phyloP scores from a whole-genome alignment of 2,888 invertebrate genomes.

The Ophioninae sp. region DNA sequence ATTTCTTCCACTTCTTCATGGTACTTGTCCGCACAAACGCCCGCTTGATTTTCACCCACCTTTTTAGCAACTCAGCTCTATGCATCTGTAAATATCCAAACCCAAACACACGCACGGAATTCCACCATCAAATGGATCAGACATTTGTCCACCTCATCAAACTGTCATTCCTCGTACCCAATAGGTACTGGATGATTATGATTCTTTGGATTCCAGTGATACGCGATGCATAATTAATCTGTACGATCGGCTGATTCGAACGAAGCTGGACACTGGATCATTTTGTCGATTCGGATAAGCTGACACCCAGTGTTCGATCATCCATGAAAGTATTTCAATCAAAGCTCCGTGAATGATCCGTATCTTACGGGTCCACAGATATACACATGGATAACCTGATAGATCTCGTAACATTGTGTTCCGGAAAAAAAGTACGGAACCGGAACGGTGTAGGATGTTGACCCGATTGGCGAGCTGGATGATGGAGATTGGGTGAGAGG shows the following conservation, averaged over 20 bases:
- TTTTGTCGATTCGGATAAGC: slow-evolving; percentile 21
- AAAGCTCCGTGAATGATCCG: slow-evolving; percentile 3
- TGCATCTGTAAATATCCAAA: no score
- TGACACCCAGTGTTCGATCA: slow-evolving; percentile 40
- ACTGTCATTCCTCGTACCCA: not conserved
- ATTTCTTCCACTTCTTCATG: slow-evolving; percentile 13
- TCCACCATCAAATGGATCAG: not conserved
- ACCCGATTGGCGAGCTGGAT: slow-evolving; percentile 66
- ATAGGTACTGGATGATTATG: not conserved
- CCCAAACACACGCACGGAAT: no score
- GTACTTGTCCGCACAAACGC: not conserved
- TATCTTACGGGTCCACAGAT: not conserved
- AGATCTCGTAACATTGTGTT: slow-evolving; percentile 39
- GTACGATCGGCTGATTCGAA: slow-evolving; percentile 5
- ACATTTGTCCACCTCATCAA: not conserved
- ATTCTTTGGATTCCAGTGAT: not conserved
- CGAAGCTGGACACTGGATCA: slow-evolving; percentile 1
- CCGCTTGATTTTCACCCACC: not conserved
- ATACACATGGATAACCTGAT: slow-evolving; percentile 42
- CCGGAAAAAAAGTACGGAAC: slow-evolving; percentile 51
- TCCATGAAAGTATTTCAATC: slow-evolving; percentile 44
- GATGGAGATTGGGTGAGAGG: slow-evolving; percentile 12
- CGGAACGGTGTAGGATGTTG: slow-evolving; percentile 72
- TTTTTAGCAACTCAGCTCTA: no score
- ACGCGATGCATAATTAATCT: slow-evolving; percentile 20